Conservation (phyloP, 2,888 invertebrate species). For the Limnephilus marmoratus region DNA sequence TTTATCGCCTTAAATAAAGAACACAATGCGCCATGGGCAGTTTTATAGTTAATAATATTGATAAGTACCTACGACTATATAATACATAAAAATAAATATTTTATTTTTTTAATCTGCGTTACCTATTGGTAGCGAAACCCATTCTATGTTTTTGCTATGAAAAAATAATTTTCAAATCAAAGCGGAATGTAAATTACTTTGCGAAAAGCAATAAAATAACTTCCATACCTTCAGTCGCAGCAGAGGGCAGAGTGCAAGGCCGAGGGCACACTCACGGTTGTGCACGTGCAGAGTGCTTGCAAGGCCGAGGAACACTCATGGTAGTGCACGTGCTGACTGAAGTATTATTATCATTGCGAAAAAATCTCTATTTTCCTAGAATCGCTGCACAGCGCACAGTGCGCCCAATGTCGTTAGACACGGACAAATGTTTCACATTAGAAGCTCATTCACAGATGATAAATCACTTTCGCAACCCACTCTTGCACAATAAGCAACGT, state of each 20-base stretch:
- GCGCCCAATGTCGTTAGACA: constrained; percentile 46
- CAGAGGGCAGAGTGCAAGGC: neutral
- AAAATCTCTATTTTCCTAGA: neutral
- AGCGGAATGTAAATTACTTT: neutral
- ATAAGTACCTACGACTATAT: no score
- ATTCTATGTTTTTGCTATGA: neutral
- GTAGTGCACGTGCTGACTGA: neutral
- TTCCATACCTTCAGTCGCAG: neutral
- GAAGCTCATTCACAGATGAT: constrained; percentile 57
- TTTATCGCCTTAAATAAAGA: neutral
- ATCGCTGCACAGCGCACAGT: neutral
- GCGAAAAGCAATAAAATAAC: neutral
- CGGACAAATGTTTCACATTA: constrained; percentile 62
- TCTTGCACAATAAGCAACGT: neutral
- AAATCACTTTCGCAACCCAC: constrained; percentile 51
- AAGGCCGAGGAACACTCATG: neutral
- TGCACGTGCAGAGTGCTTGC: neutral
- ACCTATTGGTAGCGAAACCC: neutral
- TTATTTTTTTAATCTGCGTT: no score
- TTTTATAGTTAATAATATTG: no score
- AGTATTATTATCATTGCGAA: neutral
- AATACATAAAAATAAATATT: no score
- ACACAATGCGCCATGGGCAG: no score
- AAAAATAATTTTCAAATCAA: neutral
- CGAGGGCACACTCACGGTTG: neutral